Evolutionary conservation across 2,888 invertebrate species (phyloP).

Genomic region (Oxytorus armatus): DNA sequence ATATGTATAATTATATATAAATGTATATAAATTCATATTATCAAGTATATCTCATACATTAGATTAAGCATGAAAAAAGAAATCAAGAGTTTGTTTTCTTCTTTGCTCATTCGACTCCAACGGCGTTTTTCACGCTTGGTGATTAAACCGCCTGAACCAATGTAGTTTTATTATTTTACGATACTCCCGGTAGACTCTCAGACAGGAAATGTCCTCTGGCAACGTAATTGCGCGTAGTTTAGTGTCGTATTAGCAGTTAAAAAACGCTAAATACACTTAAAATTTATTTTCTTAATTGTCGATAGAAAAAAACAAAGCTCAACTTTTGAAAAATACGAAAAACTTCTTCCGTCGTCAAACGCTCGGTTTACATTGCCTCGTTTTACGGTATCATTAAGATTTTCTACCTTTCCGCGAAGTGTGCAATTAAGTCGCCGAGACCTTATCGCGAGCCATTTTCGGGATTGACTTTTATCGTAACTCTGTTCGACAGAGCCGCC

Average conservation of each 20-base stretch:
- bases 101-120: not conserved
- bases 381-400: slow-evolving; percentile 33
- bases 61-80: slow-evolving; percentile 35
- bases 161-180: not conserved
- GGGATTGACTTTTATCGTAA: slow-evolving; percentile 83
- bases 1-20: slow-evolving; percentile 45
- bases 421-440: slow-evolving; percentile 46
- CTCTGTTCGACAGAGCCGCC: slow-evolving; percentile 80
- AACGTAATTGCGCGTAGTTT: not conserved
- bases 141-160: not conserved
- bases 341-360: not conserved
- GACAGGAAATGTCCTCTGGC: not conserved
- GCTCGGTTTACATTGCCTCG: slow-evolving; percentile 4
- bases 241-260: slow-evolving; percentile 9
- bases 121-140: slow-evolving; percentile 3
- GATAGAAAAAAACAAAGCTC: slow-evolving; percentile 37
- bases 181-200: slow-evolving; percentile 9
- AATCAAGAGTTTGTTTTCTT: slow-evolving; percentile 13
- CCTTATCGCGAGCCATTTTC: slow-evolving; percentile 81
- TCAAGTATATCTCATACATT: slow-evolving; percentile 49
- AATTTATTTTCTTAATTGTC: slow-evolving; percentile 23
- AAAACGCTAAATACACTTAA: slow-evolving; percentile 16
- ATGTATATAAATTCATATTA: slow-evolving; percentile 62
- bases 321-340: slow-evolving; percentile 52
- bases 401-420: slow-evolving; percentile 27